Evolutionary conservation across 2,888 invertebrate species (phyloP), one percentile per base, ranked within the genome.

Genomic region (Achlya flavicornis): DNA sequence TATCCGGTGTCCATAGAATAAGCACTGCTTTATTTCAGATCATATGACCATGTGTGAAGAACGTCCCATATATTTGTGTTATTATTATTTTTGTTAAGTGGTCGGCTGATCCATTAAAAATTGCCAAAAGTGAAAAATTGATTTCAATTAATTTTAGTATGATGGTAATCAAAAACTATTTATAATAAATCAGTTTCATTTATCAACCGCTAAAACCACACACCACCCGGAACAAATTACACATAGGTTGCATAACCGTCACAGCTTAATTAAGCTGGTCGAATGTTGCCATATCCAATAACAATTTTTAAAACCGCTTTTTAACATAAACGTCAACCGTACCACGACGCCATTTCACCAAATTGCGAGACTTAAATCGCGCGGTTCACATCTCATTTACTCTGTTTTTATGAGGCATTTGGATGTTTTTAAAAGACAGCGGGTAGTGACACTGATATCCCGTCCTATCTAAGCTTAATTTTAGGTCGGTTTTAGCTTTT

Each of bases 301-400:
- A 72, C 65, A 64, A 65, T 68, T 66, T 65, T 71, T 65, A 66
- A 64, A 65, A 59, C 62, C 65, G 66, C 63, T 71, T 72, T 70
- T 64, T 64, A 60, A 67, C 72, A 57, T 69, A 60, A 62, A 63
- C 61, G 66, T 61, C 61, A 72, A 77, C 78, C 79, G 78, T 79
- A 78, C 69, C 73, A 67, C 73, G 72, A 71, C 78, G 79, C 81
- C 85, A 87, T 88, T 88, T 84, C 77, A 74, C 77, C 78, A 84
- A 88, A 88, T 89, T 86, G 82, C 83, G 80, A 74, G 83, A 81
- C 83, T 86, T 80, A 84, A 90, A 89, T 88, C 83, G 85, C 83
- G 85, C 80, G 75, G 85, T 87, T 88, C 86, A 86, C 88, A 88
- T 87, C 87, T 88, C 88, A 89, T 89, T 89, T 86, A 81, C 80